phyloP scores from a whole-genome alignment of 2,113 vertebrate species.

The Prochilodus magdalenae region DNA sequence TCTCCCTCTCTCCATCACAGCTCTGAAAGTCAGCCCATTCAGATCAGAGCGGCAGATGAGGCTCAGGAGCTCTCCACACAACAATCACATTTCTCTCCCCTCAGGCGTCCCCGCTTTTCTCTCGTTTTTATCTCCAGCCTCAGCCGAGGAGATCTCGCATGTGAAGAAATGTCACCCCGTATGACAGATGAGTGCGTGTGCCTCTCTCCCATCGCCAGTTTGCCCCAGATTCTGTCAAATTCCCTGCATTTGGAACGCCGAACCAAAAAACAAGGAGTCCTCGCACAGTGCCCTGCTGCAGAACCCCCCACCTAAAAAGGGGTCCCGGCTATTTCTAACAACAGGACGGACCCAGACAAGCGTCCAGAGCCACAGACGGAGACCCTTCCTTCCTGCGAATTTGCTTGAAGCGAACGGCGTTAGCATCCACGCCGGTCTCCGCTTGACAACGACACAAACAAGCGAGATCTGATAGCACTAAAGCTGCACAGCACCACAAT shows the following conservation, averaged over 20 bases:
- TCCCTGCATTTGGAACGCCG: slow-evolving; percentile 37
- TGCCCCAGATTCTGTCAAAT: slow-evolving; percentile 63
- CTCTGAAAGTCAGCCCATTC: slow-evolving; percentile 30
- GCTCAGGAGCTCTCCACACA: slow-evolving; percentile 42
- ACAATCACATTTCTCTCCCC: slow-evolving; percentile 57
- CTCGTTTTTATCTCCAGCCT: slow-evolving; percentile 61
- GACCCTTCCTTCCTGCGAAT: neutral
- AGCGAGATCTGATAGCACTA: neutral
- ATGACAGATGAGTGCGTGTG: slow-evolving; percentile 58
- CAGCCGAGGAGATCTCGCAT: slow-evolving; percentile 58
- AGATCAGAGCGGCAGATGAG: slow-evolving; percentile 22
- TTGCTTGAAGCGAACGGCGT: neutral
- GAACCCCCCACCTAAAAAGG: slow-evolving; percentile 21
- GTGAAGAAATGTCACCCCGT: slow-evolving; percentile 63
- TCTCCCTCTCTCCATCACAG: slow-evolving; percentile 21
- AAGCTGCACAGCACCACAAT: neutral
- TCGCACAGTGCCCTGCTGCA: slow-evolving; percentile 15
- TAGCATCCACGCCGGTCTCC: no score
- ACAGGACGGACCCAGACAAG: neutral
- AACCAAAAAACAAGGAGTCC: slow-evolving; percentile 38
- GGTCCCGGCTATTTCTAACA: neutral
- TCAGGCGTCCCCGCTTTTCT: slow-evolving; percentile 54
- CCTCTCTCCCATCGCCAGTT: slow-evolving; percentile 51
- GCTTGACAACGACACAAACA: neutral
- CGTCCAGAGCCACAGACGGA: neutral